A percentile compares a stretch with the other conserved stretches of the same genome.
Evolutionary conservation across 1,140 invertebrate genomes (phyloP).

Genomic region (Drosophila subpulchrella): DNA sequence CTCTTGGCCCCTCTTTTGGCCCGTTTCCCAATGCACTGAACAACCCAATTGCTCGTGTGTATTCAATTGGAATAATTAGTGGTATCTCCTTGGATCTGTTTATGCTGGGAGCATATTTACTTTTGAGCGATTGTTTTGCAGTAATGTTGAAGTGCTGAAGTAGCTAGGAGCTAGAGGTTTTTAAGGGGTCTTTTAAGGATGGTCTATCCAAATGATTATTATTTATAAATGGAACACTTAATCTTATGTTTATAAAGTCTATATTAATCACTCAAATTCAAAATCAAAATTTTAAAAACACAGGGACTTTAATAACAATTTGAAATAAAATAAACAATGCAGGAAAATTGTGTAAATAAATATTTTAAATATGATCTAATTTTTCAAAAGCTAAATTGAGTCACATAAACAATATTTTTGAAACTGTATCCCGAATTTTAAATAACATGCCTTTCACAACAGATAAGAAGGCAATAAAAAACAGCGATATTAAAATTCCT

Average conservation of each 20-base stretch:
- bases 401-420: neutral
- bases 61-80: constrained; percentile 75
- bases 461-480: neutral
- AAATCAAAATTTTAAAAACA: too few relatives aligned
- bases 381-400: neutral
- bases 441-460: neutral
- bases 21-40: constrained; percentile 16
- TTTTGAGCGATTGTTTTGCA: constrained; percentile 1
- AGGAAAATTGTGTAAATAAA: too few relatives aligned
- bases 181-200: too few relatives aligned
- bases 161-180: too few relatives aligned
- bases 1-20: constrained; percentile 23
- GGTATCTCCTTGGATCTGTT: constrained; percentile 45
- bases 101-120: neutral
- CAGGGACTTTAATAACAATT: too few relatives aligned
- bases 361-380: too few relatives aligned
- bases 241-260: too few relatives aligned
- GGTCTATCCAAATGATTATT: too few relatives aligned
- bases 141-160: neutral
- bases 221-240: too few relatives aligned
- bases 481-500: neutral
- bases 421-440: neutral
- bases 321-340: too few relatives aligned
- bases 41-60: constrained; percentile 49
- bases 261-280: too few relatives aligned